phyloP scores from a whole-genome alignment of 2,888 invertebrate species.

The Drosophila kambysellisi region DNA sequence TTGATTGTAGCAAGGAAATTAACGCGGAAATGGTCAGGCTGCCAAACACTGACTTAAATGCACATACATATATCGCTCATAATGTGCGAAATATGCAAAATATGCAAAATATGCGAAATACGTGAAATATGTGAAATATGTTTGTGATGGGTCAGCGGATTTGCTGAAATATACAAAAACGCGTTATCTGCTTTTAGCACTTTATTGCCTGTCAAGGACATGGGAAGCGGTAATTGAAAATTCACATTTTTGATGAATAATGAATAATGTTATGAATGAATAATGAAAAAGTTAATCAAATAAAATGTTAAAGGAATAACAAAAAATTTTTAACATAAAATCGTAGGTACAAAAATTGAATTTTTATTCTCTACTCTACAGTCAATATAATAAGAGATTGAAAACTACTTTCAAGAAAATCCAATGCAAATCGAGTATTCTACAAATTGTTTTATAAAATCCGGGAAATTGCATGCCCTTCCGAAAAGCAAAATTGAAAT shows the following conservation, averaged over 20 bases:
- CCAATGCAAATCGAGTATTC: not conserved
- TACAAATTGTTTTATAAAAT: slow-evolving; percentile 5
- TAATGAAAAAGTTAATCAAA: not conserved
- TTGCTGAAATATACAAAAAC: slow-evolving; percentile 55
- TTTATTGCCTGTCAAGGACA: slow-evolving; percentile 45
- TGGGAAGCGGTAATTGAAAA: slow-evolving; percentile 26
- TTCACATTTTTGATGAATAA: slow-evolving; percentile 8
- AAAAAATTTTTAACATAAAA: not conserved
- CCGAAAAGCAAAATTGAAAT: slow-evolving; percentile 14
- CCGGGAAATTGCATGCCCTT: not conserved
- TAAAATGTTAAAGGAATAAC: not conserved
- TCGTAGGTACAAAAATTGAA: not conserved
- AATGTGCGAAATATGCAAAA: slow-evolving; percentile 23
- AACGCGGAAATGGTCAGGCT: slow-evolving; percentile 65
- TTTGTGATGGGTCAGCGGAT: slow-evolving; percentile 48
- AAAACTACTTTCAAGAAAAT: not conserved
- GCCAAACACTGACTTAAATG: slow-evolving; percentile 3
- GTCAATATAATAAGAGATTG: not conserved
- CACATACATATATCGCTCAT: not conserved
- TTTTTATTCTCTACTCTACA: not conserved
- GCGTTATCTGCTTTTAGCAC: slow-evolving; percentile 46
- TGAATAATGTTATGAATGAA: too few relatives aligned
- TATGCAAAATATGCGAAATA: slow-evolving; percentile 24
- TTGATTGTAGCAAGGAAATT: slow-evolving; percentile 57
- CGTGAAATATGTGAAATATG: slow-evolving; percentile 22